Base-by-base conservation (phyloP, 2,888 invertebrate genomes). In the Watsonalla cultraria region DNA sequence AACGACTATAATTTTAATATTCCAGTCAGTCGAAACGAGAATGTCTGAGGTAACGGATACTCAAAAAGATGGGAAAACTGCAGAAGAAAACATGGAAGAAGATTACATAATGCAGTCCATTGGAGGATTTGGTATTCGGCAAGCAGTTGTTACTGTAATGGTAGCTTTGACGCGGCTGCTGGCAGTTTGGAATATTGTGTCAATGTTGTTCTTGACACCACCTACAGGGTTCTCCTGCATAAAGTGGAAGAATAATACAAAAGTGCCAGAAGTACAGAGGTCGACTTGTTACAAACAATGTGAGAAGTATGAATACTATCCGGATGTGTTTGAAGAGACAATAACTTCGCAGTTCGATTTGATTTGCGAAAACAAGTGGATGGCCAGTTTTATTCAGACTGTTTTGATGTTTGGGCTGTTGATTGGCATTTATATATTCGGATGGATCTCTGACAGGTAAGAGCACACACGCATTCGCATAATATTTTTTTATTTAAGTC, bases 401-500 rank as follows among this genome's bases (percentile, higher is more conserved):
- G 57, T 76, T 5, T 50, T 80, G 53, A 82, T 84, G 82, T 68
- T 82, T 46, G 84, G 82, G 0, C 49, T 82, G 8, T 55, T 82
- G 15, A 8, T 76, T 6, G 85, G 84, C 0, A 68, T 75, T 13
- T 65, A 66, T 13, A 4, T 70, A 2, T 75, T 78, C 58, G 83
- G 85, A 34, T 85, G 84, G 84, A 54, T 80, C 47, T 84, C 85
- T 46, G 84, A 84, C 57, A 80, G 80, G 85, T 83, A 59, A 55
- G 24, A n/a, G n/a, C n/a, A n/a, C n/a, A n/a, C n/a, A n/a, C n/a
- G n/a, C n/a, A n/a, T n/a, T n/a, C n/a, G n/a, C n/a, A n/a, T n/a
- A n/a, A n/a, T n/a, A n/a, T n/a, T n/a, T n/a, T n/a, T n/a, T n/a
- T n/a, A n/a, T n/a, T n/a, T n/a, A n/a, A n/a, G n/a, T n/a, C n/a